phyloP scores from a whole-genome alignment of 2,797 vertebrate genomes.

The Lacerta viridis region DNA sequence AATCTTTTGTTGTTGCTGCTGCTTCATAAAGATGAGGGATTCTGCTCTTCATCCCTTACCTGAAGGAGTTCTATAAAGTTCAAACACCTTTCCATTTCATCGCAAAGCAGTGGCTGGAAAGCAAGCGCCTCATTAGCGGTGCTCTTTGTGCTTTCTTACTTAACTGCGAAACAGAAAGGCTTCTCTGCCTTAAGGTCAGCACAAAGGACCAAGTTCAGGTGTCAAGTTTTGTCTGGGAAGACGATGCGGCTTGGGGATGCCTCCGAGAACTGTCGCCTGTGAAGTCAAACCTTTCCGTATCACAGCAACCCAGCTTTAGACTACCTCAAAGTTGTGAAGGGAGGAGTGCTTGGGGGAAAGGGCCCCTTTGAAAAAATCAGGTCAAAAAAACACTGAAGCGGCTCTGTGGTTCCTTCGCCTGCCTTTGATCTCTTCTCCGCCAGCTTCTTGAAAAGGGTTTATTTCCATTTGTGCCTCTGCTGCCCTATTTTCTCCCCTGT shows the following conservation, averaged over 20 bases:
- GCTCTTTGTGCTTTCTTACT: not conserved
- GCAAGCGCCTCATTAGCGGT: not conserved
- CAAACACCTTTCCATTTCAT: constrained; percentile 4
- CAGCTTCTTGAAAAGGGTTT: constrained; percentile 20
- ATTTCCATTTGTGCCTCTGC: constrained; percentile 15
- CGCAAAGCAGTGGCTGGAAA: not conserved
- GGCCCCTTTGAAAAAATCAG: constrained; percentile 9
- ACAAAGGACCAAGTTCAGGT: not conserved
- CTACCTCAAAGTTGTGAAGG: not conserved
- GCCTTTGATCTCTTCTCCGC: constrained; percentile 38
- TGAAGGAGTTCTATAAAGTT: not conserved
- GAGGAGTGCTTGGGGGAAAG: not conserved
- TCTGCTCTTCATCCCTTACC: not conserved
- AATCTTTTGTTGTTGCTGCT: not conserved
- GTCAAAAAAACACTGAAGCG: not conserved
- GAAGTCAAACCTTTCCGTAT: not conserved
- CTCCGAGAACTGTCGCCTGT: not conserved
- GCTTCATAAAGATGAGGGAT: not conserved
- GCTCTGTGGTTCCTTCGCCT: not conserved
- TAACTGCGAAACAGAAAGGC: not conserved
- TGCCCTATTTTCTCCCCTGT: constrained; percentile 38
- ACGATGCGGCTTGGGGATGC: not conserved
- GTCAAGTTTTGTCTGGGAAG: not conserved
- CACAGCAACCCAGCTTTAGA: not conserved
- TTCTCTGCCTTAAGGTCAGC: not conserved